Conservation (phyloP, 2,797 vertebrate genomes). For the Cichlasoma orientale region DNA sequence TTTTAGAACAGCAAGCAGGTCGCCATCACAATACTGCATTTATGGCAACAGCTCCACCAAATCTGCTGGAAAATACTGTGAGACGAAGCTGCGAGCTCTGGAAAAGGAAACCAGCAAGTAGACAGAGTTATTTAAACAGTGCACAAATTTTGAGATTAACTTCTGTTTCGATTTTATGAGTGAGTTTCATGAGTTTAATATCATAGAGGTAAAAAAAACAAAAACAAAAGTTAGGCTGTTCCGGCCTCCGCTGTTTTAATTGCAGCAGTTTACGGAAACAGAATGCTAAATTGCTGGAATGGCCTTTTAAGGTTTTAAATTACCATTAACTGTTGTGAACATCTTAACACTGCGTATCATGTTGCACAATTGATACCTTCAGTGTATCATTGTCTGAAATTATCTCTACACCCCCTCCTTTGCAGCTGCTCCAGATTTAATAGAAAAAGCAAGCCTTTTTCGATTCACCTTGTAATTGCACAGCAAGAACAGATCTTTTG, state of each 20-base stretch:
- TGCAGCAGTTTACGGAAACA: background rate
- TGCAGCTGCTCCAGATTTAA: background rate
- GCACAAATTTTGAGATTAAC: background rate
- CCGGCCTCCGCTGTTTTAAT: background rate
- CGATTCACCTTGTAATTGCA: constrained; percentile 23
- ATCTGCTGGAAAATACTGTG: background rate
- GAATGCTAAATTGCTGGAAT: background rate
- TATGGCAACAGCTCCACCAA: background rate
- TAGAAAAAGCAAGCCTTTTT: constrained; percentile 20
- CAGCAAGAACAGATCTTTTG: constrained; percentile 31
- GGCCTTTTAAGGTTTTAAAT: constrained; percentile 1
- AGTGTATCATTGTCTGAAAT: constrained; percentile 2
- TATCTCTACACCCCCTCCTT: background rate
- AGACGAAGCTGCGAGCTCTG: background rate
- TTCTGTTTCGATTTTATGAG: background rate
- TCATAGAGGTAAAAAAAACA: background rate
- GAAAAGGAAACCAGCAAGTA: too few relatives aligned
- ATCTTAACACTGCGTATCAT: background rate
- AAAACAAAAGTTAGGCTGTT: background rate
- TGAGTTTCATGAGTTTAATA: background rate
- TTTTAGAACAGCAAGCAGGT: background rate
- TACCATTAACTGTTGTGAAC: background rate
- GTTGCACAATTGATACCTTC: background rate
- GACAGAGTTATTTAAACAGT: background rate
- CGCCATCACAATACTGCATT: background rate